Percentiles rank a stretch among this genome's conserved stretches.
Conservation (phyloP, 2,888 invertebrate species). For the Drosophila borealis region DNA sequence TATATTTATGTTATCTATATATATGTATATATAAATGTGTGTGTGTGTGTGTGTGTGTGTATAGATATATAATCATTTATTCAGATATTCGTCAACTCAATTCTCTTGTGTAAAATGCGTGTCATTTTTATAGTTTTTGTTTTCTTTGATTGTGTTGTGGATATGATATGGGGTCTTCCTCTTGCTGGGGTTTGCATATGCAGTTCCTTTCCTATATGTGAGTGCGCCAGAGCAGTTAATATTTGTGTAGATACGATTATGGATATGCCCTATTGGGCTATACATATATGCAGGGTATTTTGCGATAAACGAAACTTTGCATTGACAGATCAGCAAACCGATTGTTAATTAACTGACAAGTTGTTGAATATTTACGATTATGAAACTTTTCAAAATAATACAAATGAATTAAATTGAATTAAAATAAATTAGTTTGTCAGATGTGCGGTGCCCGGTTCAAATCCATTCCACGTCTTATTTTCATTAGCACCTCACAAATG, state of each 20-base stretch:
- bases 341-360: no score
- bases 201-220: constrained; percentile 45
- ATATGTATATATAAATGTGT: constrained; percentile 16
- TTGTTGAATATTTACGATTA: no score
- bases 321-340: no score
- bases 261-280: neutral
- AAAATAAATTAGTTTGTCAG: no score
- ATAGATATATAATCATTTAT: constrained; percentile 3
- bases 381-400: no score
- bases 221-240: constrained; percentile 27
- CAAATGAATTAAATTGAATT: no score
- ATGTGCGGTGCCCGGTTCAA: no score
- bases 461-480: no score
- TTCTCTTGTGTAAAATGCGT: constrained; percentile 39
- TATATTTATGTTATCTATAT: constrained; percentile 15
- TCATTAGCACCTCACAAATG: no score
- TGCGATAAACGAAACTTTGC: no score
- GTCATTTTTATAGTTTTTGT: neutral
- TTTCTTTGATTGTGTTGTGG: constrained; percentile 13
- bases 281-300: no score
- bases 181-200: constrained; percentile 39
- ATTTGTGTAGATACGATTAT: neutral
- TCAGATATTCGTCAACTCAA: constrained; percentile 44
- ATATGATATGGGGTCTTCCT: constrained; percentile 19
- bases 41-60: constrained; percentile 21